A percentile compares a stretch with the other conserved stretches of the same genome.
Evolutionary conservation across 2,797 vertebrate genomes (phyloP).

Genomic region (Gadopsis marmoratus): DNA sequence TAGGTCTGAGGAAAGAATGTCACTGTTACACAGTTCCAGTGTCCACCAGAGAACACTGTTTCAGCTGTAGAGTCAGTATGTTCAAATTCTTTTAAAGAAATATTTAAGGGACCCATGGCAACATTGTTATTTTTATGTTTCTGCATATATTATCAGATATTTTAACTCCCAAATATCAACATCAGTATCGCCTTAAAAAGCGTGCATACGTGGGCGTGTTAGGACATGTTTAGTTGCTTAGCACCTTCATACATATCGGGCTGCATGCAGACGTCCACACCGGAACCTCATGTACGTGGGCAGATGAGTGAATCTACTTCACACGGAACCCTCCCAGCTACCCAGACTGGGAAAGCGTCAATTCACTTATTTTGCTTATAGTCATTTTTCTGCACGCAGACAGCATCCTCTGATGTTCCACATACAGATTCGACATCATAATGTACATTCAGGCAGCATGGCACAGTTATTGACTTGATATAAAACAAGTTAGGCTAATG

Average conservation of each 20-base stretch:
- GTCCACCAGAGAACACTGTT: no score
- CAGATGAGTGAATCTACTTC: slow-evolving; percentile 1
- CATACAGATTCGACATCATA: slow-evolving; percentile 23
- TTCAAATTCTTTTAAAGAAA: no score
- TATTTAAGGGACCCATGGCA: no score
- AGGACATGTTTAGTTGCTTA: not conserved
- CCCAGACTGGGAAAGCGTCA: not conserved
- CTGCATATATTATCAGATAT: no score
- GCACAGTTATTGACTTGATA: slow-evolving; percentile 45
- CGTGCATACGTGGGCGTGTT: no score
- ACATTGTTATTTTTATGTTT: not conserved
- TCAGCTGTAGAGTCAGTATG: no score
- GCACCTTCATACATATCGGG: not conserved
- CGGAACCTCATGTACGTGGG: not conserved
- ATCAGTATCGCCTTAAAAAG: not conserved
- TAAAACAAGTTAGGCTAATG: slow-evolving; percentile 51
- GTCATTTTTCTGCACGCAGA: not conserved
- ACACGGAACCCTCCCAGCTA: not conserved
- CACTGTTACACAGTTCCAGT: no score
- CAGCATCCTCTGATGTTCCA: slow-evolving; percentile 24
- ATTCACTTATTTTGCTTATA: not conserved
- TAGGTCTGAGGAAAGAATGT: no score
- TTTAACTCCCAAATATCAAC: not conserved
- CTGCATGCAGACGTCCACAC: not conserved
- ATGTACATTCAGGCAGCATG: slow-evolving; percentile 25